Evolutionary conservation across 2,888 invertebrate genomes (phyloP).

Genomic region (Lamellibrachia columna): DNA sequence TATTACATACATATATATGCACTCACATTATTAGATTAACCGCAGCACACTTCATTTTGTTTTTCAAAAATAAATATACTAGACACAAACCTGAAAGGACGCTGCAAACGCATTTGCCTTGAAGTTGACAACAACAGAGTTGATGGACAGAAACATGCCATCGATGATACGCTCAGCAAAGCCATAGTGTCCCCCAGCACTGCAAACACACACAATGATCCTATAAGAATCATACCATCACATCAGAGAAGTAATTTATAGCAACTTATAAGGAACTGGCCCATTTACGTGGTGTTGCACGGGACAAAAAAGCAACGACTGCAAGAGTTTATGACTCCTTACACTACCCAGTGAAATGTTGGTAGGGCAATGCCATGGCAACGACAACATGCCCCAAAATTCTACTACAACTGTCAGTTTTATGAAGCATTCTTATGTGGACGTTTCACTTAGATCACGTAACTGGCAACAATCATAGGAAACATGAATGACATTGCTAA

Average conservation of each 20-base stretch:
- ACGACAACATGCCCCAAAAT: not conserved
- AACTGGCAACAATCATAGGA: too few species aligned
- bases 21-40: too few species aligned
- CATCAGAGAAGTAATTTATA: too few species aligned
- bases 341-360: too few species aligned
- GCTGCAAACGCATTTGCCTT: constrained; percentile 94
- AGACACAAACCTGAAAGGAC: constrained; percentile 84
- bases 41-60: too few species aligned
- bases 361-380: too few species aligned
- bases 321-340: too few species aligned
- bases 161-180: constrained; percentile 95
- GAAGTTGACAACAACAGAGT: constrained; percentile 92
- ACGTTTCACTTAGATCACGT: too few species aligned
- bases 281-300: not conserved
- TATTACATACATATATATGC: too few species aligned
- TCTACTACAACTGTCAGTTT: not conserved
- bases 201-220: constrained; percentile 37
- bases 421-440: too few species aligned
- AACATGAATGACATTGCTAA: too few species aligned
- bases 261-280: not conserved
- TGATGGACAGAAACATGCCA: constrained; percentile 94
- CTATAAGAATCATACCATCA: not conserved
- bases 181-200: constrained; percentile 75
- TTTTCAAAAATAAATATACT: not conserved
- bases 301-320: too few species aligned